Evolutionary conservation across 2,888 invertebrate genomes (phyloP), one percentile per base, ranked within the genome.

Genomic region (Papilio protenor): DNA sequence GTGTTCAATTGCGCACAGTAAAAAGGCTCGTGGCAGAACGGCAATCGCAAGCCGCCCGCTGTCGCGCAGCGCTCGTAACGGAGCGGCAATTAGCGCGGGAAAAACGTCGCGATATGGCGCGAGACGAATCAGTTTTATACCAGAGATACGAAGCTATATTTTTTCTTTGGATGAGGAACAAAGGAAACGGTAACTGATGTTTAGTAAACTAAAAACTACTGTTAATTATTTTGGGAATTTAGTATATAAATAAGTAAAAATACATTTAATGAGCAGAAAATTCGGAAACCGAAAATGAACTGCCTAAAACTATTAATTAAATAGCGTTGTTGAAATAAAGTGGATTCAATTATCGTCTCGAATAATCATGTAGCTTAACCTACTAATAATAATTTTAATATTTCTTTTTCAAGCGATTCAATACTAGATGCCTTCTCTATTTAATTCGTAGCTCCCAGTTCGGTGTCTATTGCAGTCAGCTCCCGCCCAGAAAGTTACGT

Each of bases 81-180:
- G 71, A 52, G 78, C 75, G 82, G 90, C 89, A 92, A 92, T 92
- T 91, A 92, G 91, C 85, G 87, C 87, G 81, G 88, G 89, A 89
- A 90, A 88, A 90, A 90, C 89, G 86, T 84, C 85, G 86, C 90
- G 90, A 90, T 89, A 91, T 90, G 90, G 90, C 86, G 87, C 90
- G 91, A 86, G 90, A 91, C 90, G 90, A 88, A 89, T 90, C 87
- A 78, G 77, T 79, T 33, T 12, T 45, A n/a, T 79, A 2, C 0
- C 49, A 69, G 81, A 83, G 71, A 40, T 73, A 57, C 61, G 78
- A 82, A 81, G 77, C 21, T 69, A 74, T 59, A 57, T n/a, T 52
- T 23, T 71, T 49, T 49, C 23, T 47, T 27, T 61, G 61, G 61
- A 61, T 61, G 27, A 16, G 61, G 10, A 23, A 1, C 23, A 6